phyloP scores from a whole-genome alignment of 2,113 vertebrate species.

The Fulica atra region DNA sequence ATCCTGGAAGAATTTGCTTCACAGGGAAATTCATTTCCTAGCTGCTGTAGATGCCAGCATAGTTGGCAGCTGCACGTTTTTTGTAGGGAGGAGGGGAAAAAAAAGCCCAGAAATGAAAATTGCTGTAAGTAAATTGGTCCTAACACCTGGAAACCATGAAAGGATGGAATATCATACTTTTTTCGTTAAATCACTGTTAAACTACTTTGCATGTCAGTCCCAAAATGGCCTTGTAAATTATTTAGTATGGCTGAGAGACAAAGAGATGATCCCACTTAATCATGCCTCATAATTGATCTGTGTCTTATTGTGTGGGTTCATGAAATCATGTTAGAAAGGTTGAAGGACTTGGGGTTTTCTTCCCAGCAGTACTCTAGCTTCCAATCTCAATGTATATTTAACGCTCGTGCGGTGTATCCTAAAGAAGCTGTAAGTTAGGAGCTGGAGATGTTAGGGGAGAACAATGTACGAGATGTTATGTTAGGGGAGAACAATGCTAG shows the following conservation, averaged over 20 bases:
- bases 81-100: neutral
- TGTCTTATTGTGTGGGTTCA: neutral
- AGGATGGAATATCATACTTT: neutral
- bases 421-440: neutral
- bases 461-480: neutral
- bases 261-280: constrained; percentile 41
- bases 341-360: neutral
- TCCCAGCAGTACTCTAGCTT: neutral
- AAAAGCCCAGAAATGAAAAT: constrained; percentile 27
- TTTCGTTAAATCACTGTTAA: constrained; percentile 49
- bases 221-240: constrained; percentile 44
- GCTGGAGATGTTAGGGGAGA: neutral
- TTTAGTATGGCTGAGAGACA: constrained; percentile 49
- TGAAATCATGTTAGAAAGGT: neutral
- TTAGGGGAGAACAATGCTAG: neutral
- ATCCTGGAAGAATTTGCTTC: constrained; percentile 72
- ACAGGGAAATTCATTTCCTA: constrained; percentile 64
- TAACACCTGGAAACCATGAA: constrained; percentile 55
- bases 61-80: constrained; percentile 44
- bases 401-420: neutral
- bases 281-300: neutral
- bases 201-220: constrained; percentile 32
- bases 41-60: constrained; percentile 46
- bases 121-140: constrained; percentile 4
- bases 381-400: neutral